Evolutionary conservation across 2,797 vertebrate species (phyloP), one percentile per base, ranked within the genome.

Genomic region (Monodelphis domestica): DNA sequence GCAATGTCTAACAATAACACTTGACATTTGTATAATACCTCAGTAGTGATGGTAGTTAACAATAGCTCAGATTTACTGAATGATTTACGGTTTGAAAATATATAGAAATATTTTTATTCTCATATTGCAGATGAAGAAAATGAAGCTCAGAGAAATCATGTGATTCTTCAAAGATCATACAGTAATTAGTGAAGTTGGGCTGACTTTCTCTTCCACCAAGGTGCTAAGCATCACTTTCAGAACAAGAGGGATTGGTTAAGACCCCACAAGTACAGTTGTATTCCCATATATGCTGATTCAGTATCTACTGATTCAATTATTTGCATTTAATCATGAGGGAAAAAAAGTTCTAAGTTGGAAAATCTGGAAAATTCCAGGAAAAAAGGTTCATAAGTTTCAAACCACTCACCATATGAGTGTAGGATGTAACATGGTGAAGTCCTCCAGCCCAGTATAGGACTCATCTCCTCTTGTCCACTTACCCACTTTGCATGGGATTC

Each of bases 271-370:
- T 54, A n/a, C 70, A 97, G 63, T 87, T 93, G 89, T n/a, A n/a
- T n/a, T n/a, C n/a, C n/a, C n/a, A n/a, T n/a, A n/a, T n/a, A n/a
- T n/a, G n/a, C n/a, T n/a, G n/a, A n/a, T n/a, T n/a, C n/a, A n/a
- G n/a, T n/a, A n/a, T n/a, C n/a, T n/a, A n/a, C n/a, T n/a, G n/a
- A n/a, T n/a, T n/a, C 93, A 88, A 84, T 88, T 9, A n/a, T 59
- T 30, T n/a, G 33, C 93, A 53, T 11, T n/a, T 55, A 88, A 56
- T 87, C 91, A 30, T 94, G 87, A 91, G 78, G 70, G 45, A 89
- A 63, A 88, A 53, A 88, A 54, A 87, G 15, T 14, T 94, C 70
- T 93, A 94, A 92, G 93, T n/a, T n/a, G n/a, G n/a, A n/a, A n/a
- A n/a, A n/a, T n/a, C n/a, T n/a, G n/a, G n/a, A n/a, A n/a, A n/a